Percentiles rank a stretch among this genome's conserved stretches.
These are phyloP conservation scores for Ctenopoma kingsleyae DNA, from an alignment of 2,797 vertebrate species.

Conservation along the genomic window DNA sequence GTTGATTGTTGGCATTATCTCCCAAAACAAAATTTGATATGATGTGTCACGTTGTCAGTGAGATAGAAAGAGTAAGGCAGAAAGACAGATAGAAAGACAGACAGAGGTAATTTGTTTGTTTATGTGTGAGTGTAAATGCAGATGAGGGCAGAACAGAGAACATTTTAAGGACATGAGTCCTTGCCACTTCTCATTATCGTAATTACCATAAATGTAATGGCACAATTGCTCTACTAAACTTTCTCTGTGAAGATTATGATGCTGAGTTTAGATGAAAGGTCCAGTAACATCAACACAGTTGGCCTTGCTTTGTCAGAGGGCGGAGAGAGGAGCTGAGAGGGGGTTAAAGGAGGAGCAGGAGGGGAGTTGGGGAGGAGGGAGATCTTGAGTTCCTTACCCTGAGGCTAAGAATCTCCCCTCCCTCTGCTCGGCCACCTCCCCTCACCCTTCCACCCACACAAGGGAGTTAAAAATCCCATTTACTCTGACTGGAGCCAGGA, in stretches of 20 bases:
- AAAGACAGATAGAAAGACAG: not conserved
- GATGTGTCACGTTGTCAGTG: slow-evolving; percentile 20
- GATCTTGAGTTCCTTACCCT: slow-evolving; percentile 76
- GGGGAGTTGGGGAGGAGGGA: slow-evolving; percentile 4
- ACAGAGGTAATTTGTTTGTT: slow-evolving; percentile 24
- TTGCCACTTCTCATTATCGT: slow-evolving; percentile 52
- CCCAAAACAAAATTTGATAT: slow-evolving; percentile 7
- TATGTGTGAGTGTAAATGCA: slow-evolving; percentile 12
- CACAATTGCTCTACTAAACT: slow-evolving; percentile 68
- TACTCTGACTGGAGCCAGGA: slow-evolving; percentile 89
- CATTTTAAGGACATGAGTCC: slow-evolving; percentile 49
- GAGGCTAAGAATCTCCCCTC: slow-evolving; percentile 79
- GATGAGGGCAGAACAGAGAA: slow-evolving; percentile 22
- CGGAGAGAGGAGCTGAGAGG: slow-evolving; percentile 14
- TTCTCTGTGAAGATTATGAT: slow-evolving; percentile 74
- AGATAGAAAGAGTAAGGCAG: slow-evolving; percentile 12
- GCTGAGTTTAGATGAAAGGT: slow-evolving; percentile 75
- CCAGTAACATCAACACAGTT: slow-evolving; percentile 78
- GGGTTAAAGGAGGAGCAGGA: slow-evolving; percentile 24
- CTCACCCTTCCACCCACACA: slow-evolving; percentile 79
- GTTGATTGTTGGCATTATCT: slow-evolving; percentile 29
- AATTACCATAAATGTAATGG: slow-evolving; percentile 74
- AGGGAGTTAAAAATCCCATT: slow-evolving; percentile 86
- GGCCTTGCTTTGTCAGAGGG: slow-evolving; percentile 79
- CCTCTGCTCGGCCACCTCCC: slow-evolving; percentile 63